Evolutionary conservation across 92 coral and sea anemone genomes (phyloP), one percentile per base, ranked within the genome.

Genomic region (Ricordea florida): DNA sequence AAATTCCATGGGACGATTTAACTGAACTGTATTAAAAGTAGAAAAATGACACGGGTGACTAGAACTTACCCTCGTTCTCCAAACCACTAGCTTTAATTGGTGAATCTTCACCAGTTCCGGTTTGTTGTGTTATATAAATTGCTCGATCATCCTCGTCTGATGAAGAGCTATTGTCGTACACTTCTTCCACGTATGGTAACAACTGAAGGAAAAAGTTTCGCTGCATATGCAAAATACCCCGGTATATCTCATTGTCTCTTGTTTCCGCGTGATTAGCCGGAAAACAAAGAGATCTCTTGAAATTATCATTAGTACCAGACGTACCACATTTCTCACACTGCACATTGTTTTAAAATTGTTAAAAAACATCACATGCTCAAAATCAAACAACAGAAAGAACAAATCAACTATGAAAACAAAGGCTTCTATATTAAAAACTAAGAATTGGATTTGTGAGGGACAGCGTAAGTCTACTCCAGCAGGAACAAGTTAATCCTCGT

Each of bases 121-220:
- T n/a, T n/a, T n/a, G n/a, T n/a, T n/a, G n/a, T n/a, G n/a, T n/a
- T n/a, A n/a, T n/a, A n/a, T n/a, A n/a, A n/a, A n/a, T n/a, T n/a
- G n/a, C n/a, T n/a, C n/a, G n/a, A n/a, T n/a, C n/a, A n/a, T n/a
- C n/a, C n/a, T n/a, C n/a, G n/a, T n/a, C n/a, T n/a, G n/a, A n/a
- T n/a, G n/a, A n/a, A n/a, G n/a, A n/a, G n/a, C 31, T n/a, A 35
- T 60, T 60, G 44, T 41, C 29, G 48, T 60, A 60, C 13, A 32
- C 47, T 60, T 60, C 67, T 60, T 60, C 67, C 67, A 60, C 35
- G 67, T 60, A 43, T 60, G 47, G 43, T 60, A 60, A n/a, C 67
- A 40, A 60, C 67, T 60, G 67, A 60, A 36, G 43, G 47, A 60
- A 60, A 60, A 60, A 60, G 46, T 34, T 60, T n/a, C 47, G 46